These are phyloP conservation scores for Dermochelys coriacea DNA, from an alignment of 2,797 vertebrate genomes.

Conservation along the genomic window DNA sequence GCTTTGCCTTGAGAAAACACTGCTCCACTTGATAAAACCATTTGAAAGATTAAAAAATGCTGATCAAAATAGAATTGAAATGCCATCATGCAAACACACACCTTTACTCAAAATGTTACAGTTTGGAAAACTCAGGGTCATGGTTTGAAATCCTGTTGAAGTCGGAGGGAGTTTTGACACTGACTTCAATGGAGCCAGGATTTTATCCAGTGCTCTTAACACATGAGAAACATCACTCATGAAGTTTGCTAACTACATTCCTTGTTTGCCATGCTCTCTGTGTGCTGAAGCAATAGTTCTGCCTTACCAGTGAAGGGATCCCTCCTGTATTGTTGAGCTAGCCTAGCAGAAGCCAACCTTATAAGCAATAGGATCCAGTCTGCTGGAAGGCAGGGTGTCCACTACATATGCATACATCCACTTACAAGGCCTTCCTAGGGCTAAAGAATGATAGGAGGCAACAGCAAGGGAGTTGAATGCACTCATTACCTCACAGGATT, in stretches of 20 bases:
- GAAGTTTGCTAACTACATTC: not conserved
- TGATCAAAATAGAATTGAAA: not conserved
- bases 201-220: not conserved
- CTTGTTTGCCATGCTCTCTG: not conserved
- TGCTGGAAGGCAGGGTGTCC: not conserved
- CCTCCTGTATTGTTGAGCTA: not conserved
- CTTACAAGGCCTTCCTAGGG: not conserved
- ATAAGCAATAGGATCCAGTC: not conserved
- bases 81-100: not conserved
- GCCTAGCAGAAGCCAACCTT: not conserved
- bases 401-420: too few relatives aligned
- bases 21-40: not conserved
- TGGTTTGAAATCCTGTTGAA: not conserved
- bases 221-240: rapidly evolving
- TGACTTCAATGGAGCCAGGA: not conserved
- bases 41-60: not conserved
- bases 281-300: not conserved
- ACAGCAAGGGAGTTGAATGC: not conserved
- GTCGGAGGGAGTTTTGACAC: not conserved
- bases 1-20: not conserved
- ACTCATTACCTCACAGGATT: not conserved
- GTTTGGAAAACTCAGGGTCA: not conserved
- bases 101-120: not conserved
- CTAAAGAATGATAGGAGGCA: not conserved
- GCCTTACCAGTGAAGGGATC: rapidly evolving